Evolutionary conservation across 2,888 invertebrate species (phyloP), one percentile per base, ranked within the genome.

Genomic region (Hyles lineata): DNA sequence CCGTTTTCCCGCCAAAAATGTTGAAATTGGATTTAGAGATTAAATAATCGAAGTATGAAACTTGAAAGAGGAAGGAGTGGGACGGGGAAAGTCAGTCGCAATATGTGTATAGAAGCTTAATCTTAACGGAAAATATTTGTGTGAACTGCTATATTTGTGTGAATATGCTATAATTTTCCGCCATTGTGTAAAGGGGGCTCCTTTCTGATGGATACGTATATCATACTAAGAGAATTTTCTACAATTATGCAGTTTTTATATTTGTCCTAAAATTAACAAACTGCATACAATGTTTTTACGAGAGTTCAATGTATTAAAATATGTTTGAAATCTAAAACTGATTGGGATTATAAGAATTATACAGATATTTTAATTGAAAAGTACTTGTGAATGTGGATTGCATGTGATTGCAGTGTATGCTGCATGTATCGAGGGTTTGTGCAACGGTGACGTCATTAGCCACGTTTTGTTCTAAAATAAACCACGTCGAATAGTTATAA

Each of bases 391-490:
- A 55, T 55, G 7, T n/a, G n/a, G 7, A 55, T 55, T 55, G 7
- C 19, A 55, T 11, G 43, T 43, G 11, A 43, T 15, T 43, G 11
- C 43, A 43, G 43, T 43, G 4, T 43, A 43, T 15, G 43, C 43
- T 43, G 43, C 55, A 55, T n/a, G 55, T 6, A 55, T 55, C n/a
- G n/a, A 55, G n/a, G 43, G 43, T 43, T 55, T 2, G 55, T 55
- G 19, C 55, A 55, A 55, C 1, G n/a, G 19, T 55, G 55, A 55
- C 55, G 55, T 55, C 55, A 55, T 55, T 55, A 55, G 55, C 55
- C 55, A 55, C n/a, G 55, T 55, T 55, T 55, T 55, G 55, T 55
- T n/a, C 55, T n/a, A 55, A 55, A 55, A 55, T 55, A 55, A 55
- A 55, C n/a, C n/a, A n/a, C 19, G 55, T 8, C 55, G 52, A 55